Percentiles rank a stretch among this genome's conserved stretches.
phyloP scores from a whole-genome alignment of 2,113 vertebrate genomes.

The Cinclus cinclus region DNA sequence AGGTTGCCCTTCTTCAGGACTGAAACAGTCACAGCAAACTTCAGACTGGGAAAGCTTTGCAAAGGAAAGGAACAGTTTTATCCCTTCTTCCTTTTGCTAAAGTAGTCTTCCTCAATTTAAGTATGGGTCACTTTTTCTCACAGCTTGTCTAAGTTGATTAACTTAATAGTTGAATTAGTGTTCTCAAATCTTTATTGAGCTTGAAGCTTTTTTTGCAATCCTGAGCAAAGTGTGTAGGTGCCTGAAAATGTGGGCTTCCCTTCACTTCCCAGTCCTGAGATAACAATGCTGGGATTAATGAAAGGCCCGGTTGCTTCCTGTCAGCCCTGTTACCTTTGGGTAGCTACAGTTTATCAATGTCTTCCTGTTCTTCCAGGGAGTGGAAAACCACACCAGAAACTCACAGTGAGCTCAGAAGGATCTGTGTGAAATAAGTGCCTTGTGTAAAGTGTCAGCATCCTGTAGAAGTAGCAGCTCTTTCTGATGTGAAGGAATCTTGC shows the following conservation, averaged over 20 bases:
- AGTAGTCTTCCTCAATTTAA: rapidly evolving
- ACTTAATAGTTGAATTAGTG: neutral
- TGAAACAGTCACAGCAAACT: neutral
- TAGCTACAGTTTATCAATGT: neutral
- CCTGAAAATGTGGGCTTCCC: neutral
- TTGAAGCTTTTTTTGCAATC: neutral
- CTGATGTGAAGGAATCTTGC: neutral
- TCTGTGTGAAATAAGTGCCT: neutral
- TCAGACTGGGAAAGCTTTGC: neutral
- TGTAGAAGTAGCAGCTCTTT: neutral
- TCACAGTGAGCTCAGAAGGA: neutral
- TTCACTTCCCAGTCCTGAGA: neutral
- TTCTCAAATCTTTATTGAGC: neutral
- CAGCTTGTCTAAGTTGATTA: neutral
- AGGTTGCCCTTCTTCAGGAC: neutral
- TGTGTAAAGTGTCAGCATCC: neutral
- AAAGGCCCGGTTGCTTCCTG: neutral
- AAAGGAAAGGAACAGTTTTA: neutral
- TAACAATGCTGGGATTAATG: neutral
- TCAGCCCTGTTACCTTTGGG: neutral
- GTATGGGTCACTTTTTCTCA: neutral
- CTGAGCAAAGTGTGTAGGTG: neutral
- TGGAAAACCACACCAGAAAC: neutral
- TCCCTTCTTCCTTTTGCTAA: neutral
- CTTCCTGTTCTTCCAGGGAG: neutral